A percentile compares a stretch with the other conserved stretches of the same genome.
Conservation (phyloP, 2,797 vertebrate species). For the Brachyrhaphis roseni region DNA sequence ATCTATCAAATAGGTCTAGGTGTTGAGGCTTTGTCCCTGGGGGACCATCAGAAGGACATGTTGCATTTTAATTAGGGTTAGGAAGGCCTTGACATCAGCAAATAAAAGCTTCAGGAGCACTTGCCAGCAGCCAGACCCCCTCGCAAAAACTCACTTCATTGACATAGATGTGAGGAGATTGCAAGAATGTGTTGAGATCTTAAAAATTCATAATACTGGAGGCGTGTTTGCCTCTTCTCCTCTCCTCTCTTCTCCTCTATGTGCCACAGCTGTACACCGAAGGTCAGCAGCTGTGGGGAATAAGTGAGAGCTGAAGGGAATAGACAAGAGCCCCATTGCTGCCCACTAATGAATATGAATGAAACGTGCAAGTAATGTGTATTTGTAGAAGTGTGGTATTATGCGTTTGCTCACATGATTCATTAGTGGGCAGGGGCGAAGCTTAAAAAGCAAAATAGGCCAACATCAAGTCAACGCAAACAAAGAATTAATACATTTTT, state of each 20-base stretch:
- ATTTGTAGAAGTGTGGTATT: conserved; percentile 20
- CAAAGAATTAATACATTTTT: conserved; percentile 23
- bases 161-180: conserved; percentile 53
- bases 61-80: conserved; percentile 74
- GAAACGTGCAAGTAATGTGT: conserved; percentile 36
- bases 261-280: conserved; percentile 64
- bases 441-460: conserved; percentile 16
- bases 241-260: conserved; percentile 22
- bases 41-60: conserved; percentile 45
- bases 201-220: conserved; percentile 63
- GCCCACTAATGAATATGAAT: conserved; percentile 69
- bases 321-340: conserved; percentile 39
- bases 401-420: conserved; percentile 7
- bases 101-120: conserved; percentile 31
- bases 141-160: conserved; percentile 37
- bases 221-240: conserved; percentile 29
- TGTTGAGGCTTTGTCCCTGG: conserved; percentile 61
- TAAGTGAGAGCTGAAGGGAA: conserved; percentile 52
- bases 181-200: conserved; percentile 50
- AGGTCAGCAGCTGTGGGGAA: conserved; percentile 54
- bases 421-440: conserved; percentile 20
- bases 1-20: conserved; percentile 71
- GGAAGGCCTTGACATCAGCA: conserved; percentile 56
- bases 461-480: conserved; percentile 5
- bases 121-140: conserved; percentile 3